A percentile compares a stretch with the other conserved stretches of the same genome.
phyloP scores from a whole-genome alignment of 2,888 invertebrate genomes.

The Apoda limacodes region DNA sequence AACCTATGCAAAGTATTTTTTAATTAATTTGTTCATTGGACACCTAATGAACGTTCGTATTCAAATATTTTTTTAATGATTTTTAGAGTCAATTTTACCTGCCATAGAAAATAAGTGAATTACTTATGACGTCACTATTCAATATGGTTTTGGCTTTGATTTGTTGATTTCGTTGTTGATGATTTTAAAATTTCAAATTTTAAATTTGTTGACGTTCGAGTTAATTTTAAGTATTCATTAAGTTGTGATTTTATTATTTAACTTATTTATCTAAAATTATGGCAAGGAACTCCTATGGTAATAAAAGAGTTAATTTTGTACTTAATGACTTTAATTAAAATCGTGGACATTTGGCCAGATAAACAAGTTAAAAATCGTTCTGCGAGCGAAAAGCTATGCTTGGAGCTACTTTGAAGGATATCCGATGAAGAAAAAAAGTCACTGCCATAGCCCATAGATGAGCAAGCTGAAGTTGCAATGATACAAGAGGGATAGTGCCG shows the following conservation, averaged over 20 bases:
- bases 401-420: too few relatives aligned
- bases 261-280: constrained; percentile 68
- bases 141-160: constrained; percentile 23
- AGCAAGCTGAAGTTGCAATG: too few relatives aligned
- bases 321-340: too few relatives aligned
- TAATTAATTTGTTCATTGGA: constrained; percentile 41
- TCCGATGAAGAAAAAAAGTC: too few relatives aligned
- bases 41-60: constrained; percentile 40
- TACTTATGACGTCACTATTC: constrained; percentile 38
- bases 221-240: constrained; percentile 68
- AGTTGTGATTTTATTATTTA: constrained; percentile 67
- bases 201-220: constrained; percentile 39
- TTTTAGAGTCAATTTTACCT: constrained; percentile 61
- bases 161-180: constrained; percentile 21
- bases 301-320: constrained; percentile 57
- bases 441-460: too few relatives aligned
- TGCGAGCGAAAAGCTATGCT: too few relatives aligned
- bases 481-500: too few relatives aligned
- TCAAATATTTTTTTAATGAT: constrained; percentile 46
- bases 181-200: constrained; percentile 49
- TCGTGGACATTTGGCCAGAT: too few relatives aligned
- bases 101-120: constrained; percentile 64
- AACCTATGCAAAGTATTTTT: constrained; percentile 37
- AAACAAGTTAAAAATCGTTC: too few relatives aligned
- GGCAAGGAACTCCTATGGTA: constrained; percentile 64